phyloP scores from a whole-genome alignment of 2,888 invertebrate genomes.

The Drosophila rubida region DNA sequence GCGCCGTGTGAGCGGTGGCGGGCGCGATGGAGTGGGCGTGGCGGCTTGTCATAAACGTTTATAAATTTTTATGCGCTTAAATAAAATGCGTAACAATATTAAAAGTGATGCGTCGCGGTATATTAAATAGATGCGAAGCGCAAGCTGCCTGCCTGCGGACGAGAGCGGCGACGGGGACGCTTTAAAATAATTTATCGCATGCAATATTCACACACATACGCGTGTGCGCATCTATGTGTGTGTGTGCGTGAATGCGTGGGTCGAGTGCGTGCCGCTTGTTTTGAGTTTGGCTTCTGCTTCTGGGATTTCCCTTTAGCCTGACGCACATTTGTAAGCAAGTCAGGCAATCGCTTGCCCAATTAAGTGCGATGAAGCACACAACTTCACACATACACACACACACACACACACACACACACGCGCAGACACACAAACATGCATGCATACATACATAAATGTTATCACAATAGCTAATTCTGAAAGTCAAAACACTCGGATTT shows the following conservation, averaged over 20 bases:
- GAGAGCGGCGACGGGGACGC: constrained; percentile 23
- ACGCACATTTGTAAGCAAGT: constrained; percentile 75
- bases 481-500: constrained; percentile 76
- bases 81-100: constrained; percentile 74
- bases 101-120: constrained; percentile 72
- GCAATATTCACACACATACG: constrained; percentile 57
- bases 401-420: constrained; percentile 20
- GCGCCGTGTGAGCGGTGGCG: neutral
- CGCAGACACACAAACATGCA: constrained; percentile 7
- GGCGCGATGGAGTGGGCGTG: neutral
- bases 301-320: constrained; percentile 16
- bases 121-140: constrained; percentile 60
- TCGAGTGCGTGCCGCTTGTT: constrained; percentile 50
- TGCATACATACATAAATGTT: constrained; percentile 51
- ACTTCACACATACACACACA: constrained; percentile 22
- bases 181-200: constrained; percentile 78
- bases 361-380: constrained; percentile 73
- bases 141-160: neutral
- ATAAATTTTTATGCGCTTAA: constrained; percentile 69
- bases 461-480: constrained; percentile 75
- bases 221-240: constrained; percentile 9
- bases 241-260: constrained; percentile 29
- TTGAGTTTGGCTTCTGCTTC: constrained; percentile 18
- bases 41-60: constrained; percentile 72
- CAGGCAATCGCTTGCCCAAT: constrained; percentile 77